A percentile compares a stretch with the other conserved stretches of the same genome.
These are phyloP conservation scores for Archaeoteleia sp. DNA, from an alignment of 2,888 invertebrate genomes.

Conservation along the genomic window DNA sequence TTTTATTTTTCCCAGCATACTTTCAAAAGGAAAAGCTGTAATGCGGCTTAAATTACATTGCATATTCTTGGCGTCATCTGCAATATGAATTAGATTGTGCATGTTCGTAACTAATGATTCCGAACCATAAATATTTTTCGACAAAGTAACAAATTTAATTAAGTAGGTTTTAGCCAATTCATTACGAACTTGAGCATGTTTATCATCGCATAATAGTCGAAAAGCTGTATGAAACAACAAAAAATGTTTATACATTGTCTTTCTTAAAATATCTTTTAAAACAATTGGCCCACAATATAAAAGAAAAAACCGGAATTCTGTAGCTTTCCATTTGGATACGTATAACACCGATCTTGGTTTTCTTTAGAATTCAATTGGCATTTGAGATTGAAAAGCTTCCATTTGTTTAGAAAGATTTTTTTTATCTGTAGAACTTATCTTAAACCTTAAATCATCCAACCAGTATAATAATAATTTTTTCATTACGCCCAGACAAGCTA, in stretches of 20 bases:
- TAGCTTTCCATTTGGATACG: constrained; percentile 13
- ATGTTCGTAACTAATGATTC: constrained; percentile 13
- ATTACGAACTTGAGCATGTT: constrained; percentile 6
- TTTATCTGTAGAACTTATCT: neutral
- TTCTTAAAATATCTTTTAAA: constrained; percentile 5
- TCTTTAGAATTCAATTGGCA: constrained; percentile 7
- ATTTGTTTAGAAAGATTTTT: too few species aligned
- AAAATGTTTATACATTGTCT: constrained; percentile 17
- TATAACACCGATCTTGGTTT: constrained; percentile 7
- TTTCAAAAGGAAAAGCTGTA: constrained; percentile 20
- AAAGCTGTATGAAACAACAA: constrained; percentile 17
- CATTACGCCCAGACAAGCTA: neutral
- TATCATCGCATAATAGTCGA: constrained; percentile 21
- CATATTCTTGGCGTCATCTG: constrained; percentile 25
- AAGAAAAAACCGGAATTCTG: constrained; percentile 31
- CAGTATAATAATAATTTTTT: constrained; percentile 23
- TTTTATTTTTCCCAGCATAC: constrained; percentile 9
- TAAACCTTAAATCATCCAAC: neutral
- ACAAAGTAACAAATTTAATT: too few species aligned
- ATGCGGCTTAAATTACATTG: constrained; percentile 11
- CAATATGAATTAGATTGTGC: constrained; percentile 32
- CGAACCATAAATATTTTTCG: too few species aligned
- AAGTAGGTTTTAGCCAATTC: too few species aligned
- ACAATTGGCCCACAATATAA: constrained; percentile 13
- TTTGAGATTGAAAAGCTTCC: neutral